Percentiles rank a stretch among this genome's conserved stretches.
Evolutionary conservation across 37 sponge, comb jelly and placozoan species (phyloP).

Genomic region (Chondrosia reniformis): DNA sequence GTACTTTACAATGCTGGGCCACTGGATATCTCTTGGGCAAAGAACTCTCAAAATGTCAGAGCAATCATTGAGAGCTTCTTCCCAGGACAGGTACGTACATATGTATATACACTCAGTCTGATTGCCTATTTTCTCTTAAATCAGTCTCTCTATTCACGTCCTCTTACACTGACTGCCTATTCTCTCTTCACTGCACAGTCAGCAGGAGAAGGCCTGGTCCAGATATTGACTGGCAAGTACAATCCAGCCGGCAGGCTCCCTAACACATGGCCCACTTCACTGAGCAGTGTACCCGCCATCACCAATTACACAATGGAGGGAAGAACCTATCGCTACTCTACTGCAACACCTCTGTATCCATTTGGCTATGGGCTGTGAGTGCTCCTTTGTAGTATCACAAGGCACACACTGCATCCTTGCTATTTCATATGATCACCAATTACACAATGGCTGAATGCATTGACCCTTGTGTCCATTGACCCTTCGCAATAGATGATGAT

Average conservation of each 20-base stretch:
- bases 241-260: conserved; percentile 38
- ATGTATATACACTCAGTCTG: too few species aligned
- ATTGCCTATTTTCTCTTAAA: too few species aligned
- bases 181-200: too few species aligned
- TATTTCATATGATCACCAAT: too few species aligned
- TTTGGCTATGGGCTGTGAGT: conserved; percentile 55
- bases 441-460: too few species aligned
- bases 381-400: too few species aligned
- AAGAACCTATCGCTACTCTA: conserved; percentile 45
- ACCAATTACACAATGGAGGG: conserved; percentile 32
- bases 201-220: conserved; percentile 29
- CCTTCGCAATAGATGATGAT: too few species aligned
- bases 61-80: background rate
- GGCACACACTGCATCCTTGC: too few species aligned
- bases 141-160: too few species aligned
- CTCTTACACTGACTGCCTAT: too few species aligned
- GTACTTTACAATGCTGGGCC: conserved; percentile 60
- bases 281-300: conserved; percentile 25
- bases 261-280: conserved; percentile 32
- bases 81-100: too few species aligned
- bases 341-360: background rate
- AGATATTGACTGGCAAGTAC: conserved; percentile 24
- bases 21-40: conserved; percentile 56
- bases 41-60: background rate
- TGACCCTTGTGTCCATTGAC: too few species aligned